These are phyloP conservation scores for Oikopleura albicans DNA, from an alignment of 23 tunicate species.

Conservation along the genomic window DNA sequence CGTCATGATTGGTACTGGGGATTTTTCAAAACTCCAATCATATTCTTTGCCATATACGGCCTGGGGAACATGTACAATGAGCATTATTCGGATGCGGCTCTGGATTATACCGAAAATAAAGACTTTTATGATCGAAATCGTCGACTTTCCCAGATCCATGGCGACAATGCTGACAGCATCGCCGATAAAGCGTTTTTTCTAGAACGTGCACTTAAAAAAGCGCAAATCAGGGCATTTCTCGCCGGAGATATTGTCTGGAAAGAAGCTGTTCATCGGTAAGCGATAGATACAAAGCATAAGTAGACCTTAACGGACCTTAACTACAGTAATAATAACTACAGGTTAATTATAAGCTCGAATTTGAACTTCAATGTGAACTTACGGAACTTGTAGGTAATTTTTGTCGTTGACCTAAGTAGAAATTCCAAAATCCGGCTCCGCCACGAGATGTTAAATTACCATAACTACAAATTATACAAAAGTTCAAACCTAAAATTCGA, in stretches of 20 bases:
- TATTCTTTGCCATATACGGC: background rate
- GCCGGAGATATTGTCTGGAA: background rate
- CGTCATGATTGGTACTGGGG: background rate
- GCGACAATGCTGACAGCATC: background rate
- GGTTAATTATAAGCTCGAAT: no score
- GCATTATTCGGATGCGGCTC: background rate
- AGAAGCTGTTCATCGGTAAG: background rate
- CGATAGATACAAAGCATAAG: no score
- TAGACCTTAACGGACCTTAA: no score
- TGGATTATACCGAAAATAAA: background rate
- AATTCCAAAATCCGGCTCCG: no score
- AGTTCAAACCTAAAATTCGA: no score
- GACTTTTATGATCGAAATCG: background rate
- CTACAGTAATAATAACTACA: no score
- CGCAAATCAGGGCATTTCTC: background rate
- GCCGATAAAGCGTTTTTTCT: background rate
- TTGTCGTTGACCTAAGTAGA: no score
- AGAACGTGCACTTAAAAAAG: background rate
- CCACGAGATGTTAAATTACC: no score
- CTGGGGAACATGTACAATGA: background rate
- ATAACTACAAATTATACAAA: no score
- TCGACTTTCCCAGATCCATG: background rate
- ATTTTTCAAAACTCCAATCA: background rate
- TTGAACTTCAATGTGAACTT: no score
- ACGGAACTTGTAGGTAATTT: no score